Base-by-base conservation (phyloP, 2,888 invertebrate genomes). In the Drosophila trichaetosa region DNA sequence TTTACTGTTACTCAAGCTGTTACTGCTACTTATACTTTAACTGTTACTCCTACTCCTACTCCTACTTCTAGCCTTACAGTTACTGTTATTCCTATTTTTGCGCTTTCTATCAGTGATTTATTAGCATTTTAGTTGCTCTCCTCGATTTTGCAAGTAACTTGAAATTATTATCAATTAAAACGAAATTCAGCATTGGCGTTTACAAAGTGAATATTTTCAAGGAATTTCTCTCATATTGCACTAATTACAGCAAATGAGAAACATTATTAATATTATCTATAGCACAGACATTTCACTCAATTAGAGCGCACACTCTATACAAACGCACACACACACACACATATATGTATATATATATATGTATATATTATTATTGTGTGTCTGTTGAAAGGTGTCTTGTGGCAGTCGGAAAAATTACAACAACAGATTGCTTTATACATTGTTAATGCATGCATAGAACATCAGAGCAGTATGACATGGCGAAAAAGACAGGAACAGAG, bases 261-360 rank as follows among this genome's bases (percentile, higher is more conserved):
- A 61, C 62, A 68, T 80, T 76, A 76, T 76, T 59, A 71, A 67
- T 48, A 67, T 67, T 71, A 59, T 61, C 76, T 70, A 21, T 31
- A 51, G 53, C 38, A 29, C 57, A 67, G 60, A 49, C 66, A 80
- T 68, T 78, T 51, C 60, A 76, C 58, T 71, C 67, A 80, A 78
- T 80, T 80, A 80, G 51, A 70, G 36, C 38, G 59, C 60, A 24
- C 13, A 11, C 3, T 2, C 16, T n/a, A 7, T 18, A 29, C 57
- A 18, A 10, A n/a, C 40, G 4, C 7, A 0, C n/a, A 21, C 40
- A 40, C 10, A n/a, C 4, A 40, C 6, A 13, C 3, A 21, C 3
- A 42, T 0, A 11, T 0, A 42, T 0, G 21, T 11, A 21, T 3
- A 21, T 4, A 46, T 13, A 13, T 13, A 21, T 53, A 16, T 40